These are phyloP conservation scores for Acanthosepion lycidas DNA, from an alignment of 2,888 invertebrate genomes.

Conservation along the genomic window DNA sequence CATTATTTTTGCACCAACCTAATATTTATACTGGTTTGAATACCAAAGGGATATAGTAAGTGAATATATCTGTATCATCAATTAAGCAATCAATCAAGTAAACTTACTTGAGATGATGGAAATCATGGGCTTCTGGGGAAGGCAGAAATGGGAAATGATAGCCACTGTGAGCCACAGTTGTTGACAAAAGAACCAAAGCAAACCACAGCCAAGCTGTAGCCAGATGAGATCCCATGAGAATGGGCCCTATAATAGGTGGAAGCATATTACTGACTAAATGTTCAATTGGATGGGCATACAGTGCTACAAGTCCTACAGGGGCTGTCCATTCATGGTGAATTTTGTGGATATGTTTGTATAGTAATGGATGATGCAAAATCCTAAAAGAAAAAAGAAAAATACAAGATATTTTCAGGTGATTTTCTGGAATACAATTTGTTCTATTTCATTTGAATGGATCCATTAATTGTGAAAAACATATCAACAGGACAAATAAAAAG, in stretches of 20 bases:
- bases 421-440: too few species aligned
- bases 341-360: conserved; percentile 89
- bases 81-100: too few species aligned
- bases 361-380: conserved; percentile 82
- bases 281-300: conserved; percentile 86
- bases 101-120: conserved; percentile 85
- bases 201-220: conserved; percentile 82
- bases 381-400: conserved; percentile 74
- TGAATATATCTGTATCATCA: neutral
- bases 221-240: conserved; percentile 80
- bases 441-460: too few species aligned
- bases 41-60: too few species aligned
- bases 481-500: too few species aligned
- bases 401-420: neutral
- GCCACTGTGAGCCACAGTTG: conserved; percentile 87
- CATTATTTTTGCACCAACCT: too few species aligned
- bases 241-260: conserved; percentile 81
- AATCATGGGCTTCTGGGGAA: conserved; percentile 90
- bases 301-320: conserved; percentile 86
- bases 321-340: conserved; percentile 92
- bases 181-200: conserved; percentile 84
- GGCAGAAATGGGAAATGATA: conserved; percentile 90
- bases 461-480: too few species aligned
- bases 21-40: too few species aligned
- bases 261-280: conserved; percentile 86